Base-by-base conservation (phyloP, 2,113 vertebrate species). In the Thalassarche chlororhynchos region DNA sequence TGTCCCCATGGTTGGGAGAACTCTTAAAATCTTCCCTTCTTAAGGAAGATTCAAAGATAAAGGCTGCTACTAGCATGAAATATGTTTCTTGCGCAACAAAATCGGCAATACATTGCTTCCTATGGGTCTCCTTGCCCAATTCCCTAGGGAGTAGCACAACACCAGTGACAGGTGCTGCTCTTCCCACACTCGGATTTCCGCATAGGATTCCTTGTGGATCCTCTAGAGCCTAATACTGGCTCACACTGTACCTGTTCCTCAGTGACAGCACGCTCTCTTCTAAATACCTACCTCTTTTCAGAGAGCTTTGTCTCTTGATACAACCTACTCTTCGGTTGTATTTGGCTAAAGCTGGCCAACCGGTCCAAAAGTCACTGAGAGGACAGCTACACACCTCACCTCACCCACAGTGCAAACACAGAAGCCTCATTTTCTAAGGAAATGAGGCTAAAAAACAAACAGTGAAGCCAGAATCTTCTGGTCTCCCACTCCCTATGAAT, bases 361-460 rank as follows among this genome's bases (percentile, higher is more conserved):
- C 5, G 3, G 61, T 77, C 47, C 90, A 83, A 65, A 87, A 93
- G 78, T 79, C 70, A 71, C 32, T 40, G 52, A 72, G 21, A 90
- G 72, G 52, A 69, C 47, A 89, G 65, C 49, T 87, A 61, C 29
- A 23, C 32, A 47, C 52, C 54, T 91, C 46, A 77, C 46, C 55
- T 77, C 58, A 76, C 40, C 34, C 62, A 54, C 57, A 61, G 44
- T 29, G 36, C 52, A 93, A 91, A 91, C 40, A 76, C 6, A 84
- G 77, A 89, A 90, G 31, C 74, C 52, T 78, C 34, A 68, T 85
- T 95, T 94, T 68, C 61, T 83, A 55, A 82, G 78, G 58, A 90
- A 94, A 95, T 84, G 13, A 93, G 87, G 54, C 54, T 94, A 84
- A 93, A 90, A 94, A 77, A 25, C 54, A 87, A 95, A 83, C 15